A percentile compares a stretch with the other conserved stretches of the same genome.
These are phyloP conservation scores for Pelodytes ibericus DNA, from an alignment of 2,797 vertebrate species.

Conservation along the genomic window DNA sequence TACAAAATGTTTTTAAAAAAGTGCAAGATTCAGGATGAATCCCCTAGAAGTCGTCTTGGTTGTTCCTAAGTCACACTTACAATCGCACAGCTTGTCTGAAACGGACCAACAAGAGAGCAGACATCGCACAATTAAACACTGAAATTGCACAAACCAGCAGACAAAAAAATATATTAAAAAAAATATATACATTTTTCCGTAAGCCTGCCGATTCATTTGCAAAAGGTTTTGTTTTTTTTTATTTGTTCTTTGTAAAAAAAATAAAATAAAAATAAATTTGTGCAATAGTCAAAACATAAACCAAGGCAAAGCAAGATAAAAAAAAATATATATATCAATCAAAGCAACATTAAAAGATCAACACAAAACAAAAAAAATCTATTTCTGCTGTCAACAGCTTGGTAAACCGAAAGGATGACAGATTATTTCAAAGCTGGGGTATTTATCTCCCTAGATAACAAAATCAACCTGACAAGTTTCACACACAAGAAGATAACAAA, in stretches of 20 bases:
- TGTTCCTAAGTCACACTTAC: background rate
- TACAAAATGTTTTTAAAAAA: no score
- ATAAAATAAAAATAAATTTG: background rate
- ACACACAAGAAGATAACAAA: constrained; percentile 59
- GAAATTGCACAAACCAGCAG: constrained; percentile 24
- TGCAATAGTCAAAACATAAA: no score
- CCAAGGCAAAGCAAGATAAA: background rate
- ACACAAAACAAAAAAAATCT: background rate
- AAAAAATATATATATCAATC: background rate
- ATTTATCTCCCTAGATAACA: no score
- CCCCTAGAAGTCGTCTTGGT: background rate
- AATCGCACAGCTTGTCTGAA: constrained; percentile 10
- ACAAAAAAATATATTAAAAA: constrained; percentile 14
- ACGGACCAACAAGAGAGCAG: constrained; percentile 7
- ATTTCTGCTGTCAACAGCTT: no score
- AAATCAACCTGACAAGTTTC: constrained; percentile 76
- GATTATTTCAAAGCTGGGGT: no score
- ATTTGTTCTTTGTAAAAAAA: constrained; percentile 1
- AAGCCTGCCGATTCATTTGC: background rate
- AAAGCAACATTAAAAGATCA: no score
- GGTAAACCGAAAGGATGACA: constrained; percentile 53
- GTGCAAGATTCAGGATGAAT: background rate
- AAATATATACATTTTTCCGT: no score
- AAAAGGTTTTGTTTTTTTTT: constrained; percentile 8
- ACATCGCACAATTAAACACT: constrained; percentile 21